Base-by-base conservation (phyloP, 2,888 invertebrate genomes). In the Caenorhabditis sp. region DNA sequence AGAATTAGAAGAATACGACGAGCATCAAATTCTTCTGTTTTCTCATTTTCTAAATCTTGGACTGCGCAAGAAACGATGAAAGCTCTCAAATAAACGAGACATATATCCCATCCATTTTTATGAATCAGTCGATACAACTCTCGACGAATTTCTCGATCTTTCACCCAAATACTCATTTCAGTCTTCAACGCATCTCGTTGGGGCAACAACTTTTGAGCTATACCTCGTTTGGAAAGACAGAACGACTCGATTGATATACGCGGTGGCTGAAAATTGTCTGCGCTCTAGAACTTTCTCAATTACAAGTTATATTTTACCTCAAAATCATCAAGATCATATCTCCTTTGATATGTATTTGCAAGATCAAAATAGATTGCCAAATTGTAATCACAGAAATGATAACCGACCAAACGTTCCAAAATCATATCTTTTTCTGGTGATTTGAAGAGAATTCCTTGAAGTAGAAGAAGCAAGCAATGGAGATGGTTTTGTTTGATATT, bases 311-410 rank as follows among this genome's bases (percentile, higher is more conserved):
- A 10, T 58, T 20, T 17, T 58, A 58, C 58, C 50, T 60, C 50
- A 8, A 67, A 31, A 3, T 74, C 74, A 27, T 74, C 68, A 1
- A 65, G 59, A 59, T 74, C 74, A 38, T 63, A 74, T 0, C 66
- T 59, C 12, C 67, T 26, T 1, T 8, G 10, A 2, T 17, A 62
- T 7, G 1, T 1, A 38, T 75, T 75, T 0, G 62, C 65, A 1
- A 67, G 49, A 3, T n/a, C 43, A n/a, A 75, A 50, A 14, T 67
- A 49, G 5, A 52, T n/a, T 12, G 60, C 67, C 14, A 74, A 57
- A 38, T 69, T 74, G 53, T 25, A 69, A 38, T 74, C 73, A 36
- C 61, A 49, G 63, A 66, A 74, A 0, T 21, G 53, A n/a, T 43
- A 54, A 12, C 10, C 17, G 4, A 17, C 4, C 26, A 56, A 26